These are phyloP conservation scores for Mycalesis mineus DNA, from an alignment of 2,888 invertebrate genomes.

Conservation along the genomic window DNA sequence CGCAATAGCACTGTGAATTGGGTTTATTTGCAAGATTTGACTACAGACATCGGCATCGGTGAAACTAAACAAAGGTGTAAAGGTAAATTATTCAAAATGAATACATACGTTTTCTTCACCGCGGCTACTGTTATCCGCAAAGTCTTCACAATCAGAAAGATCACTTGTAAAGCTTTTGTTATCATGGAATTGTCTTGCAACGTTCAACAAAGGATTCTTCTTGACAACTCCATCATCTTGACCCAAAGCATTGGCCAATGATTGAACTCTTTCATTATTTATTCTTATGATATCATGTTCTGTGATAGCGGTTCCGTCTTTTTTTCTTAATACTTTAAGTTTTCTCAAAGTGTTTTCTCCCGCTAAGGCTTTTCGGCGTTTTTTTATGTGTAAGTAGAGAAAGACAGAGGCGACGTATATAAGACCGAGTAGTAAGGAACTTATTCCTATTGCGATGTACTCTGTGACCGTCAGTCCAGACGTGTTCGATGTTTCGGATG, in stretches of 20 bases:
- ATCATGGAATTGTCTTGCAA: conserved; percentile 81
- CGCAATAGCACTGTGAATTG: no score
- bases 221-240: conserved; percentile 86
- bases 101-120: conserved; percentile 60
- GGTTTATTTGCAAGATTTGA: no score
- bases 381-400: conserved; percentile 87
- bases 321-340: conserved; percentile 58
- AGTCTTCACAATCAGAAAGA: conserved; percentile 82
- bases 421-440: conserved; percentile 89
- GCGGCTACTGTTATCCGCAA: conserved; percentile 60
- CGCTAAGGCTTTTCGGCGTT: conserved; percentile 75
- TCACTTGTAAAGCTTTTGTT: conserved; percentile 62
- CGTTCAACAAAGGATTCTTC: conserved; percentile 83
- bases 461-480: conserved; percentile 84
- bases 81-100: neutral
- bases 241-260: conserved; percentile 61
- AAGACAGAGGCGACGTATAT: conserved; percentile 92
- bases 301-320: conserved; percentile 61
- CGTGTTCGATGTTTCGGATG: conserved; percentile 71
- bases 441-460: conserved; percentile 90
- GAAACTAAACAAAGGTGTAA: neutral
- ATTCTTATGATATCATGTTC: conserved; percentile 70
- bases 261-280: conserved; percentile 60
- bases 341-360: conserved; percentile 65
- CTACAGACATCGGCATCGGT: no score